Evolutionary conservation across 1,140 invertebrate species (phyloP), one percentile per base, ranked within the genome.

Genomic region (Agrilus planipennis): DNA sequence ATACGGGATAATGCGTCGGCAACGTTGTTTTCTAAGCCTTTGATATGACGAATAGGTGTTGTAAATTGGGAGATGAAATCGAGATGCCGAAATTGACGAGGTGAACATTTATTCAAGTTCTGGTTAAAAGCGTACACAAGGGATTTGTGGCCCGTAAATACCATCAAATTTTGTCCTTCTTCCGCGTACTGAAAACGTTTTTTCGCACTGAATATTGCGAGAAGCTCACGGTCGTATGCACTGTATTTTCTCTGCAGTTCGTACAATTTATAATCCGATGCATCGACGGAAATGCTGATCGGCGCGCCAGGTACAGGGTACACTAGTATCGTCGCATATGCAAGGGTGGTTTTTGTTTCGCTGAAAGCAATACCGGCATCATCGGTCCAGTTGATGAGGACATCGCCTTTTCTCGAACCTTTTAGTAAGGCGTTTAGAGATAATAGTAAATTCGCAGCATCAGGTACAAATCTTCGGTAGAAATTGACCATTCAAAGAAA

Each of bases 211-310:
- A 67, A 71, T 15, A 66, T 60, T 0, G 63, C 68, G 2, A 70
- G 37, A 1, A 71, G 44, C 47, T 73, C 67, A 4, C 61, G 39
- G 41, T 67, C 64, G 49, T 62, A 70, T 2, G 60, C 51, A 9
- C 50, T 51, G 28, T 65, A 65, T 20, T 58, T 56, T 14, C 39
- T 20, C 46, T 68, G n/a, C n/a, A n/a, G n/a, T n/a, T n/a, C n/a
- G n/a, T n/a, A n/a, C n/a, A n/a, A n/a, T n/a, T n/a, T n/a, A n/a
- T n/a, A n/a, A n/a, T n/a, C n/a, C n/a, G n/a, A n/a, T n/a, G n/a
- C n/a, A n/a, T n/a, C n/a, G n/a, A n/a, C n/a, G n/a, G n/a, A n/a
- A n/a, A n/a, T n/a, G n/a, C n/a, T n/a, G n/a, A n/a, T n/a, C n/a
- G n/a, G n/a, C n/a, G n/a, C n/a, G n/a, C n/a, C n/a, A n/a, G n/a